Percentiles rank a stretch among this genome's conserved stretches.
phyloP scores from a whole-genome alignment of 1,140 invertebrate species.

The Caenorhabditis inopinata region DNA sequence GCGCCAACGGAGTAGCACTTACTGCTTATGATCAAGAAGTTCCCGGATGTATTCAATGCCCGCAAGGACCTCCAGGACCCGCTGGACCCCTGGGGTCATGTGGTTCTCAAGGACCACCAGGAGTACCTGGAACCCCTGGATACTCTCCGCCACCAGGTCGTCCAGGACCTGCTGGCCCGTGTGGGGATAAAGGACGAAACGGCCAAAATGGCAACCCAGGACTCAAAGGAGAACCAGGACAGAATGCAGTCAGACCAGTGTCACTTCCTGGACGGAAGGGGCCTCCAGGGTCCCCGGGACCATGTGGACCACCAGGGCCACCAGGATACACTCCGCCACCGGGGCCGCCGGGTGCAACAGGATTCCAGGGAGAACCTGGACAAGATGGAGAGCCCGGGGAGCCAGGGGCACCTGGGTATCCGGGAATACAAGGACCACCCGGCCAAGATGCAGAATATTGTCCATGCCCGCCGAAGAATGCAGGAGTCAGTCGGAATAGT shows the following conservation, averaged over 20 bases:
- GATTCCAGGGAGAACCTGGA: conserved; percentile 13
- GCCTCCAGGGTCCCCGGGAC: conserved; percentile 33
- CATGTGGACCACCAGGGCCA: conserved; percentile 33
- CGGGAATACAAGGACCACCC: conserved; percentile 39
- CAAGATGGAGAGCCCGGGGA: background rate
- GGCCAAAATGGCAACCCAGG: conserved; percentile 34
- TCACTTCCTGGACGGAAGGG: conserved; percentile 38
- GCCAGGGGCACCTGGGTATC: conserved; percentile 23
- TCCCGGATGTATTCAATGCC: conserved; percentile 45
- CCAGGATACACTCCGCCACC: conserved; percentile 36
- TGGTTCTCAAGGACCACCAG: conserved; percentile 8
- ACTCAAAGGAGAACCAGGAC: conserved; percentile 21
- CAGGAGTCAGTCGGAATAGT: background rate
- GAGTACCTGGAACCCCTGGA: background rate
- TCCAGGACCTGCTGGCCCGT: conserved; percentile 29
- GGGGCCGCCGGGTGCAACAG: conserved; percentile 6
- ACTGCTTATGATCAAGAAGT: conserved; percentile 39
- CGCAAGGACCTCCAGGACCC: conserved; percentile 40
- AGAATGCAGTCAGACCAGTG: background rate
- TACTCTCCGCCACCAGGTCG: background rate
- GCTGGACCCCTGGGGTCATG: conserved; percentile 21
- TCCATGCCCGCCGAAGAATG: conserved; percentile 40
- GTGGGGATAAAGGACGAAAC: conserved; percentile 21
- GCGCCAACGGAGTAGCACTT: conserved; percentile 8
- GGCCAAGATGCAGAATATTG: conserved; percentile 47